Conservation (phyloP, 2,888 invertebrate genomes). For the Heliconius ethilla region DNA sequence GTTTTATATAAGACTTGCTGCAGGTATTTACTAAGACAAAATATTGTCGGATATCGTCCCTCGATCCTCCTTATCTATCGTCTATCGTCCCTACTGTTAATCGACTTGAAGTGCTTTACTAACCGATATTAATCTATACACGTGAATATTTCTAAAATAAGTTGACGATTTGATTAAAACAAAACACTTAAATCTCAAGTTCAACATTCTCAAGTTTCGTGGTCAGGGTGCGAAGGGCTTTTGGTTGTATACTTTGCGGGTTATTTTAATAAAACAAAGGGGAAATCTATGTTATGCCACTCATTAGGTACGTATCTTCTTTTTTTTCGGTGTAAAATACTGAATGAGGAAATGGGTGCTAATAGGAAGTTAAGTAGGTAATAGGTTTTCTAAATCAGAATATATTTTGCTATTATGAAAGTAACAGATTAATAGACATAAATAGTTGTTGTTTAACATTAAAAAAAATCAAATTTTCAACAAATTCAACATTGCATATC, state of each 20-base stretch:
- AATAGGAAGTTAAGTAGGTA: too few species aligned
- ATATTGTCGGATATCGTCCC: background rate
- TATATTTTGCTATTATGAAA: too few species aligned
- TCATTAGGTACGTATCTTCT: too few species aligned
- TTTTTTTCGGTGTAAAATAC: too few species aligned
- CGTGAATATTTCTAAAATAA: constrained; percentile 19
- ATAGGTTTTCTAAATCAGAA: too few species aligned
- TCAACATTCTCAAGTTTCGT: background rate
- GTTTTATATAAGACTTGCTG: background rate
- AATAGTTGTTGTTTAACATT: too few species aligned
- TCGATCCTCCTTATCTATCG: too few species aligned
- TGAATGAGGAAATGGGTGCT: too few species aligned
- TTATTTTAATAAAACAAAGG: background rate
- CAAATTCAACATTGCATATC: background rate
- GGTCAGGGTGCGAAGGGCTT: background rate
- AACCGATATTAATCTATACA: constrained; percentile 16
- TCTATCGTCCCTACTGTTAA: background rate
- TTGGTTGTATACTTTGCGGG: background rate
- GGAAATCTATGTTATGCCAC: background rate
- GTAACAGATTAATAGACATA: too few species aligned
- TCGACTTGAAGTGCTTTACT: background rate
- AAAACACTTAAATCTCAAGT: background rate
- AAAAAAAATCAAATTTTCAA: too few species aligned
- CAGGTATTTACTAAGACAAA: background rate
- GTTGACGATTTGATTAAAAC: background rate